These are phyloP conservation scores for Melikaiella ostensackeni DNA, from an alignment of 2,888 invertebrate genomes.

Conservation along the genomic window DNA sequence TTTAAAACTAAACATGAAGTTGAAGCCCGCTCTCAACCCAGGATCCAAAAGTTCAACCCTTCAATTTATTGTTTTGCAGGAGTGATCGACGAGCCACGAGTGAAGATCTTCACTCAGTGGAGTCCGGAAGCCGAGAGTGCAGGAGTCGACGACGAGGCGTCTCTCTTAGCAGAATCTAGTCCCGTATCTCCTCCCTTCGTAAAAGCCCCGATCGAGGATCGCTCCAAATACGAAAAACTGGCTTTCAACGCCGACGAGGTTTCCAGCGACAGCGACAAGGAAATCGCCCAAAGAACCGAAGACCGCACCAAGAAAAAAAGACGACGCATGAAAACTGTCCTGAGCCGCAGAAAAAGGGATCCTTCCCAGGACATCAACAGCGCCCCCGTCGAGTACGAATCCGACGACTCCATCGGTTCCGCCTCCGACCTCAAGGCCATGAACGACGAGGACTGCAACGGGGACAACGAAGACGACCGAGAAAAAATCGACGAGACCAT, in stretches of 20 bases:
- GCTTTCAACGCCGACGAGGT: conserved; percentile 81
- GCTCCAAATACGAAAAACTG: conserved; percentile 88
- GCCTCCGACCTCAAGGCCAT: conserved; percentile 83
- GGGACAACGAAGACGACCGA: conserved; percentile 71
- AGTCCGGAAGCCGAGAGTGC: conserved; percentile 63
- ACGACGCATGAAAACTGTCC: conserved; percentile 66
- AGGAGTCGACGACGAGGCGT: conserved; percentile 75
- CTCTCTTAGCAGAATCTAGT: conserved; percentile 73
- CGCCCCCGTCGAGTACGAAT: conserved; percentile 76
- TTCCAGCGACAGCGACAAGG: conserved; percentile 78
- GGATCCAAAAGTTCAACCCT: not conserved
- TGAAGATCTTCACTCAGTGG: conserved; percentile 66
- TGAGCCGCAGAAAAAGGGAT: conserved; percentile 62
- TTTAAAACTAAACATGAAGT: not conserved
- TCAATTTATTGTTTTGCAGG: conserved; percentile 61
- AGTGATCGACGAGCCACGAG: conserved; percentile 56
- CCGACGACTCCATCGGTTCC: conserved; percentile 85
- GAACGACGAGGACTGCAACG: conserved; percentile 74
- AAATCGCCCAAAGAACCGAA: conserved; percentile 70
- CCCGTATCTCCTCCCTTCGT: conserved; percentile 79
- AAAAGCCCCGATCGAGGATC: conserved; percentile 83
- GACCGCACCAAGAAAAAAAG: conserved; percentile 75
- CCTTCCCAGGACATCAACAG: conserved; percentile 51
- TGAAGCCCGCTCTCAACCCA: not conserved
- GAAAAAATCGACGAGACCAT: conserved; percentile 79